These are phyloP conservation scores for Lysandra coridon DNA, from an alignment of 2,888 invertebrate genomes.

Conservation along the genomic window DNA sequence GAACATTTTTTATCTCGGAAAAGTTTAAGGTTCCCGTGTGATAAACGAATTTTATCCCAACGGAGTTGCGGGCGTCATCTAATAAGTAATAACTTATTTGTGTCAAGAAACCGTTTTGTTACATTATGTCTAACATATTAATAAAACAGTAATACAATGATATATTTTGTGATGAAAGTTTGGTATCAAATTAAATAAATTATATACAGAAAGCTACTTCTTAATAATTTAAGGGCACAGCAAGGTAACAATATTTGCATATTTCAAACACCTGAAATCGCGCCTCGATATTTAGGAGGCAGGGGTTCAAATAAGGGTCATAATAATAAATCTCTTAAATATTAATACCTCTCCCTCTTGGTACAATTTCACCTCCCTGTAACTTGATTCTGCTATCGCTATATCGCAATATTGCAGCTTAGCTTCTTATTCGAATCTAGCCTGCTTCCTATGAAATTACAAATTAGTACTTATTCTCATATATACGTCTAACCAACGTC, in stretches of 20 bases:
- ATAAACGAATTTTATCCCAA: too few relatives aligned
- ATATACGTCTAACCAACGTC: too few relatives aligned
- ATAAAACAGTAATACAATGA: not conserved
- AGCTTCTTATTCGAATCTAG: not conserved
- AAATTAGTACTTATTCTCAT: too few relatives aligned
- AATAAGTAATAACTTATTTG: too few relatives aligned
- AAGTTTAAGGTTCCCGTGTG: too few relatives aligned
- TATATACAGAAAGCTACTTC: not conserved
- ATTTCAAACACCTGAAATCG: slow-evolving; percentile 27
- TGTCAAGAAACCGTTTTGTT: too few relatives aligned
- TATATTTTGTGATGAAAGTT: not conserved
- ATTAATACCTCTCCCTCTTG: slow-evolving; percentile 21
- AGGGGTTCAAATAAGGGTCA: slow-evolving; percentile 10
- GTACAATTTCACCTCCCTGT: slow-evolving; percentile 22
- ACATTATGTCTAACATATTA: too few relatives aligned
- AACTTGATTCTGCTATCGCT: not conserved
- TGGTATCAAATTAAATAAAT: not conserved
- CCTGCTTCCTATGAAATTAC: too few relatives aligned
- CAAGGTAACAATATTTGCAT: slow-evolving; percentile 9
- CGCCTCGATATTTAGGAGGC: slow-evolving; percentile 7
- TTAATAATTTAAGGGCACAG: not conserved
- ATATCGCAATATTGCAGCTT: not conserved
- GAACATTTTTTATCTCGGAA: too few relatives aligned
- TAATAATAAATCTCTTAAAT: slow-evolving; percentile 30
- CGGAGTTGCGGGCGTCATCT: too few relatives aligned